Percentiles rank a stretch among this genome's conserved stretches.
Conservation (phyloP, 2,888 invertebrate genomes). For the Rhamphomyia laevipes region DNA sequence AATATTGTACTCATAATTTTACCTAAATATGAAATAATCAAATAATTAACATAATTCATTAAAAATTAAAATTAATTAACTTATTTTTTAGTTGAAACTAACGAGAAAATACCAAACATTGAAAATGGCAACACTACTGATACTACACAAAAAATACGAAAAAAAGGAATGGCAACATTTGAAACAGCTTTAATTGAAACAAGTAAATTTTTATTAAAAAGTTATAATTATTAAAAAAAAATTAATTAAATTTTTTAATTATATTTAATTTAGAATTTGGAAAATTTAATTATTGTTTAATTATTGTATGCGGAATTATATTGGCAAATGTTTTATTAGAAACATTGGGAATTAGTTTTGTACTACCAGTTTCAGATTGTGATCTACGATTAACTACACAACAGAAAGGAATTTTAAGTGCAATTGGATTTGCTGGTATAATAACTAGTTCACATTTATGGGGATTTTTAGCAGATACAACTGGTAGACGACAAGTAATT, state of each 20-base stretch:
- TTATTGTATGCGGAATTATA: slow-evolving; percentile 41
- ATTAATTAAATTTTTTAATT: too few relatives aligned
- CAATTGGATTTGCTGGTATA: slow-evolving; percentile 37
- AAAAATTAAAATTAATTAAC: background rate
- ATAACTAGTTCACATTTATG: slow-evolving; percentile 43
- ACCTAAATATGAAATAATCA: too few relatives aligned
- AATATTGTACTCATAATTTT: too few relatives aligned
- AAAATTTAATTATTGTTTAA: slow-evolving; percentile 39
- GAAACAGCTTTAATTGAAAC: slow-evolving; percentile 8
- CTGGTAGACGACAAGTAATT: slow-evolving; percentile 39
- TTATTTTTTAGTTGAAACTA: background rate
- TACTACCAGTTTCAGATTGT: slow-evolving; percentile 41
- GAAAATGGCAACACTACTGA: background rate
- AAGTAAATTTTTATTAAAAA: slow-evolving; percentile 2
- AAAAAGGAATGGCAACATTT: background rate
- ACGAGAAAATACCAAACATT: background rate
- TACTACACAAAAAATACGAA: background rate
- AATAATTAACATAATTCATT: background rate
- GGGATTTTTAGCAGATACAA: slow-evolving; percentile 45
- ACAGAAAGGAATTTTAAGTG: slow-evolving; percentile 35
- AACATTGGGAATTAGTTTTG: slow-evolving; percentile 41
- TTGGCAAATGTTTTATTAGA: slow-evolving; percentile 38
- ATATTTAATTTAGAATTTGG: slow-evolving; percentile 36
- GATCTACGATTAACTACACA: slow-evolving; percentile 33
- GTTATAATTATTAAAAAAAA: background rate